Evolutionary conservation across 2,797 vertebrate genomes (phyloP), one percentile per base, ranked within the genome.

Genomic region (Tinamus major): DNA sequence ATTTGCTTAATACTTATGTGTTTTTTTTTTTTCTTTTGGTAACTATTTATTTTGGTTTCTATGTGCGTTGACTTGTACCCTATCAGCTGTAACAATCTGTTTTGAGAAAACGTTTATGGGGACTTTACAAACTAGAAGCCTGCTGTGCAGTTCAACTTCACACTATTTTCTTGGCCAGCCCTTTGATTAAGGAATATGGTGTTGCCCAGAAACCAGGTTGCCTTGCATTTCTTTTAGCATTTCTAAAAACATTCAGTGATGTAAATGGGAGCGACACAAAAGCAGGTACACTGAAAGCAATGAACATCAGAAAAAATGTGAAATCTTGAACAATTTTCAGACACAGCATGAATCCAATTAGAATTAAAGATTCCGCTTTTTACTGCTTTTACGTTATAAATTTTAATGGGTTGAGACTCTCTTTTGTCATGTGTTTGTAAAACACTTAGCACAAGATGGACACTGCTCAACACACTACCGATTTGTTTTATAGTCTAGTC

Each of bases 31-130:
- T 16, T 33, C 10, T 26, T 94, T 76, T 89, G 72, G 33, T 29
- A 89, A 93, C 91, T 76, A 92, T 83, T 93, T 96, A 48, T 79
- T 87, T 87, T 37, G 16, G 51, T 92, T 87, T 94, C 72, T 41
- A 0, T 48, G 33, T 88, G 83, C 55, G 33, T 82, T 49, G 48
- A 37, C 1, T 1, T 69, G 31, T 62, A 77, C n/a, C 26, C 59
- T 83, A 42, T 78, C 80, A 80, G 79, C 71, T 92, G 68, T 71
- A 70, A 69, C 35, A 90, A 68, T 46, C 83, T 77, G 9, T 48
- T 89, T 68, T 75, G 72, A 74, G 56, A 84, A 93, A 89, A 94
- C 39, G 89, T 90, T 81, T 92, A 31, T 33, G 58, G 92, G 91
- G 94, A 88, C 75, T 90, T 85, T 64, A 33, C 29, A 69, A 92